Base-by-base conservation (phyloP, 2,113 vertebrate genomes). In the Oceanites oceanicus region DNA sequence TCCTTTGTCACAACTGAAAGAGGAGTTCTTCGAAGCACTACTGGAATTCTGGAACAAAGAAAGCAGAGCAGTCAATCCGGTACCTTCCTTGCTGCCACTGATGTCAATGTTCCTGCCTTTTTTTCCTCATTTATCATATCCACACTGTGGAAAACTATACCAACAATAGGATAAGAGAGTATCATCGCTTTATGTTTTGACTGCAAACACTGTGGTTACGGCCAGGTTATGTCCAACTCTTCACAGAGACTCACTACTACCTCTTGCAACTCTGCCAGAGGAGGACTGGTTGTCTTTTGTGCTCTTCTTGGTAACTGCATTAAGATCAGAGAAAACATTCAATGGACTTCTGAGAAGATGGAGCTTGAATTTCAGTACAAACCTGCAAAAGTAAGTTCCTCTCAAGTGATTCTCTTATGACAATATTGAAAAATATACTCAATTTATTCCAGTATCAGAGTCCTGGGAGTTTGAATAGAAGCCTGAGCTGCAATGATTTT, bases 31-130 rank as follows among this genome's bases (percentile, higher is more conserved):
- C 1, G 34, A 79, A 87, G 86, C 71, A 30, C 62, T 93, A 47
- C 53, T 93, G 4, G 93, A 96, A 68, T 81, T 97, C 98, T 98
- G 82, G 15, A 88, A 96, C 61, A 44, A 88, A 97, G 49, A 66
- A 66, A 82, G 15, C 4, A 96, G 53, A 80, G 15, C 15, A 40
- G 23, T 97, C 84, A 90, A 8, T 21, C 6, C 2, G 4, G 11
- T 47, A 36, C 32, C 44, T 65, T 55, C 76, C 30, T 42, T 63
- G 38, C 17, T 50, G 42, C 8, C 16, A 27, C 65, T 16, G 22
- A 74, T 29, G 27, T 40, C 29, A 75, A 18, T 1, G 7, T 10
- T 73, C 18, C 71, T 80, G 17, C 8, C 7, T 68, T 86, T 83
- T 70, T 70, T 36, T 13, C 32, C 15, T 80, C 4, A 19, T 65